These are phyloP conservation scores for Autographa pulchrina DNA, from an alignment of 2,888 invertebrate genomes.

Conservation along the genomic window DNA sequence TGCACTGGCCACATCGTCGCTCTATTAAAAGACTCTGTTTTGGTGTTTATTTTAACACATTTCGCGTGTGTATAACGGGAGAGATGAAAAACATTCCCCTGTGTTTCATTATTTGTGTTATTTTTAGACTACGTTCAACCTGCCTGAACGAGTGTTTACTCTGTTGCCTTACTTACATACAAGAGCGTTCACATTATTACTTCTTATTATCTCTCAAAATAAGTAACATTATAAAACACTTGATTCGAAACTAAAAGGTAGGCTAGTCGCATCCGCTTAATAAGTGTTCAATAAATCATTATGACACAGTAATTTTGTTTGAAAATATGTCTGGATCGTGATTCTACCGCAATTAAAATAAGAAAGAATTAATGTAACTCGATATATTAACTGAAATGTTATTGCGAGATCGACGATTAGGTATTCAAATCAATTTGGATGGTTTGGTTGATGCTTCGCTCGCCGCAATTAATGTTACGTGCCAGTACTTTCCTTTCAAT, in stretches of 20 bases:
- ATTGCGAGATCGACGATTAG: slow-evolving; percentile 79
- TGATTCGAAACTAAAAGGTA: slow-evolving; percentile 31
- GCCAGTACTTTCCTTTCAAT: slow-evolving; percentile 77
- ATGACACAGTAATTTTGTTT: slow-evolving; percentile 74
- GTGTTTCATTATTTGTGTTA: slow-evolving; percentile 88
- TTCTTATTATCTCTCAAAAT: slow-evolving; percentile 65
- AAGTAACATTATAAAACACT: slow-evolving; percentile 45
- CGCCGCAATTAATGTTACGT: slow-evolving; percentile 82
- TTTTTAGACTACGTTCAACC: slow-evolving; percentile 87
- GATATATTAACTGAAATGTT: slow-evolving; percentile 78
- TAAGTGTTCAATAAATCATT: slow-evolving; percentile 72
- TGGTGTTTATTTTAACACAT: slow-evolving; percentile 88
- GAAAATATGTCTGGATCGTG: slow-evolving; percentile 72
- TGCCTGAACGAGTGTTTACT: slow-evolving; percentile 86
- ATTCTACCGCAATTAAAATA: slow-evolving; percentile 74
- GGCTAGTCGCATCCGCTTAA: slow-evolving; percentile 46
- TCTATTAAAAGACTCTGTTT: slow-evolving; percentile 87
- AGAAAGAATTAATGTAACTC: slow-evolving; percentile 74
- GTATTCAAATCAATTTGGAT: slow-evolving; percentile 84
- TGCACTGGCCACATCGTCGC: slow-evolving; percentile 85
- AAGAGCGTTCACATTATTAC: slow-evolving; percentile 82
- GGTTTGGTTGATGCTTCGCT: slow-evolving; percentile 74
- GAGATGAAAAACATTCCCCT: slow-evolving; percentile 89
- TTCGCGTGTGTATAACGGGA: slow-evolving; percentile 86
- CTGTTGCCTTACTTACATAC: slow-evolving; percentile 82